Base-by-base conservation (phyloP, 2,113 vertebrate genomes). In the human region DNA sequence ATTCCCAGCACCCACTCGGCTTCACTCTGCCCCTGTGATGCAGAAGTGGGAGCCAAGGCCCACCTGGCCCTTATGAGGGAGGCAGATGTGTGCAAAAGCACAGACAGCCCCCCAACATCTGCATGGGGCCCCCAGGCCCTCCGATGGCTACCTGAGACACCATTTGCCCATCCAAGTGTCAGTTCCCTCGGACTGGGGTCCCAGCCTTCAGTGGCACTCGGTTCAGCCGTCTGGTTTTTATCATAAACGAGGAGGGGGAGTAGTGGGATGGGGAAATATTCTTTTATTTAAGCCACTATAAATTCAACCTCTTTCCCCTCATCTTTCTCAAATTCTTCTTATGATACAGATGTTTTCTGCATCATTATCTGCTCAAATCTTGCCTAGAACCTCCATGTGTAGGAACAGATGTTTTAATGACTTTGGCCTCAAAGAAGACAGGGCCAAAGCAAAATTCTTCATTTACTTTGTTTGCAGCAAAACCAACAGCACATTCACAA, bases 121-220 rank as follows among this genome's bases (percentile, higher is more conserved):
- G 9, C 30, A 27, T 0, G 2, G 22, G 12, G 40, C 32, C 22
- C 18, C 16, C 59, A 40, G 27, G 45, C 16, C 13, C 30, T 68
- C 3, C 0, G 0, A 2, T 43, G 9, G 22, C 0, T 17, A 32
- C 1, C 25, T 1, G 22, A 48, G 35, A 45, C 27, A 20, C 30
- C 9, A 1, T 43, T 30, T 66, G 52, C 82, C 32, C 27, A 25
- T 23, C 45, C 1, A 3, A 14, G 61, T 20, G 80, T 22, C 25
- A 1, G 12, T 83, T 72, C 40, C 13, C 55, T 20, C 0, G 0
- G 38, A 2, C 70, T 30, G 20, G 8, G 14, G 13, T 23, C 27
- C 30, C 52, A 50, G 13, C 4, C 27, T 38, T 76, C 6, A 6
- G 27, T 6, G 12, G 2, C 5, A 2, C 50, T 52, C 25, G 45